Evolutionary conservation across 2,797 vertebrate genomes (phyloP), one percentile per base, ranked within the genome.

Genomic region (Artibeus lituratus): DNA sequence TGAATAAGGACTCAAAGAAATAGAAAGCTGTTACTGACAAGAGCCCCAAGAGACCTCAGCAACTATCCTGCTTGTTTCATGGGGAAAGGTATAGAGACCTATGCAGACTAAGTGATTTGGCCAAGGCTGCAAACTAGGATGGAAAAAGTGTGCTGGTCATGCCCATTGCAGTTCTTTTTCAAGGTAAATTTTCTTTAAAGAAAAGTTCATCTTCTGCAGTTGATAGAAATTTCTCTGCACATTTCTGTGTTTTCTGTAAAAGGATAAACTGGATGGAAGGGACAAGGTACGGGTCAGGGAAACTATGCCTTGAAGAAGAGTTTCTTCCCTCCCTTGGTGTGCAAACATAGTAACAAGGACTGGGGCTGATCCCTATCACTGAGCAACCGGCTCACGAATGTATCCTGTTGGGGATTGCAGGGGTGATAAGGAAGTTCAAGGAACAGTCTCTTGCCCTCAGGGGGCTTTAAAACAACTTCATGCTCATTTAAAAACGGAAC

Each of bases 271-370:
- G 22, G 47, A 83, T 97, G 67, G 62, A 49, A 95, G 42, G 39
- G 39, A 94, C 0, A 49, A 94, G 37, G 39, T 26, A 94, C 0
- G 62, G 95, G 96, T 97, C 94, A 95, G 59, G 70, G 86, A 91
- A 97, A 95, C 81, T 96, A 94, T 91, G 88, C 82, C 87, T 96
- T 95, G 91, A 96, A 96, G 70, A 84, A 65, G 73, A 78, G 16
- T 88, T 87, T 69, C 78, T 86, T 88, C 59, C 29, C 35, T 83
- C 65, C 53, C 44, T 77, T 59, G 39, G 76, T 87, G 77, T 93
- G 82, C 76, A 96, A 96, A 92, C 84, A 84, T 14, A 90, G 39
- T 62, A 77, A 94, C 73, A 10, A 42, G 5, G 53, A 44, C 19
- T 7, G 47, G 81, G 35, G 10, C 84, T 82, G 86, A 90, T 95